phyloP scores from a whole-genome alignment of 2,113 vertebrate genomes.

The Tetrao urogallus region DNA sequence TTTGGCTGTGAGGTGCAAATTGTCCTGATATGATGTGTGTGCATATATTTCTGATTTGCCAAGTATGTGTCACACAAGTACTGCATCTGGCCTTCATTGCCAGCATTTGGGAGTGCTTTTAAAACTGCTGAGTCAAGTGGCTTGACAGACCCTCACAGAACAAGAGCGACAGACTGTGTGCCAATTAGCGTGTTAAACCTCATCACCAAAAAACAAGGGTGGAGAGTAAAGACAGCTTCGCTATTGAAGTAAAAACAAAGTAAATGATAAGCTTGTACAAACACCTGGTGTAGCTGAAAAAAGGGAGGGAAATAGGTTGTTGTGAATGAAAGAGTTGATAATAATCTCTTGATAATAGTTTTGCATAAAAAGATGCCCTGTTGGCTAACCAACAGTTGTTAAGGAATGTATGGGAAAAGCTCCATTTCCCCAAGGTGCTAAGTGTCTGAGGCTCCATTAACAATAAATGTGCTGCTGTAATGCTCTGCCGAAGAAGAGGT shows the following conservation, averaged over 20 bases:
- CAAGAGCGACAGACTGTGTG: not conserved
- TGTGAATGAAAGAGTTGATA: not conserved
- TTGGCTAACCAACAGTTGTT: not conserved
- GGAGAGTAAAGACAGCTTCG: not conserved
- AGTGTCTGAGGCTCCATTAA: not conserved
- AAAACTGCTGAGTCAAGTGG: not conserved
- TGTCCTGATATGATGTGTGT: not conserved
- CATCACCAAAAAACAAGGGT: not conserved
- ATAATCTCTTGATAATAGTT: not conserved
- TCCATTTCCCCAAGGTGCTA: not conserved
- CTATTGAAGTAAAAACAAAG: not conserved
- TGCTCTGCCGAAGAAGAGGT: not conserved
- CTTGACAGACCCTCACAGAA: not conserved
- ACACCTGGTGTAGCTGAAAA: not conserved
- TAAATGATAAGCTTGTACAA: not conserved
- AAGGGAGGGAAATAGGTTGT: not conserved
- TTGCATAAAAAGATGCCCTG: not conserved
- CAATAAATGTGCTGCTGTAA: not conserved
- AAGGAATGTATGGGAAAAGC: not conserved
- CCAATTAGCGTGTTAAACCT: not conserved
- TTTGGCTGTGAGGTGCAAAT: not conserved
- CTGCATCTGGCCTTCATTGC: not conserved
- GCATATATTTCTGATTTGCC: not conserved
- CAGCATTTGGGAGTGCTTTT: not conserved
- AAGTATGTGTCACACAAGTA: not conserved